Base-by-base conservation (phyloP, 2,888 invertebrate genomes). In the Tillus elongatus region DNA sequence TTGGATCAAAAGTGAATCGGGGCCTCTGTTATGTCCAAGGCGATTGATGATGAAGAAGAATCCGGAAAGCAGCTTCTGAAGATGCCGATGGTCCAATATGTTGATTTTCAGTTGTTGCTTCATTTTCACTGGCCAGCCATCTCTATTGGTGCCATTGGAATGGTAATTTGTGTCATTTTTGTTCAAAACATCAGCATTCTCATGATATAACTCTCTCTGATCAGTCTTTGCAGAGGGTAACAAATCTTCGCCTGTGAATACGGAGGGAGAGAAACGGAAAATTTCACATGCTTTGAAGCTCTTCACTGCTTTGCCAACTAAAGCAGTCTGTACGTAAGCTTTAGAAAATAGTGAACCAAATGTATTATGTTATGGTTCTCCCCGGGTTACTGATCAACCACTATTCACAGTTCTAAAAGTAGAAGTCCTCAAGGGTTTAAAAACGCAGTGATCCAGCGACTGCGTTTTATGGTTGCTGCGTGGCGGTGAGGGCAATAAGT, bases 221-320 rank as follows among this genome's bases (percentile, higher is more conserved):
- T 34, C 34, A 10, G 34, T 24, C 12, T 24, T 12, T n/a, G 34
- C 19, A 9, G n/a, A n/a, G n/a, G n/a, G n/a, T n/a, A n/a, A n/a
- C n/a, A 16, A 16, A 8, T 33, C 16, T 33, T 33, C 33, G 13
- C 3, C 24, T 34, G 26, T 34, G n/a, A 34, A 34, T 4, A 34
- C 34, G 3, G n/a, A 34, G 4, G 14, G 13, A 3, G 8, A 14
- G n/a, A 33, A 4, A 33, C 6, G 19, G n/a, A 15, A 33, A 15
- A 33, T 33, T 33, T 16, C 16, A 15, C 19, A 33, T 16, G 10
- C 19, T 16, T 33, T 33, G 19, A 33, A 33, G 33, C 33, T 33
- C 6, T 34, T 34, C 24, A 24, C 34, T 16, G 34, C 11, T 26
- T 34, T 34, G 12, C 34, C 34, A 14, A 34, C 24, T 14, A 26